Conservation (phyloP, 35 echinoderm and acorn worm genomes). For the Stichopus chloronotus region DNA sequence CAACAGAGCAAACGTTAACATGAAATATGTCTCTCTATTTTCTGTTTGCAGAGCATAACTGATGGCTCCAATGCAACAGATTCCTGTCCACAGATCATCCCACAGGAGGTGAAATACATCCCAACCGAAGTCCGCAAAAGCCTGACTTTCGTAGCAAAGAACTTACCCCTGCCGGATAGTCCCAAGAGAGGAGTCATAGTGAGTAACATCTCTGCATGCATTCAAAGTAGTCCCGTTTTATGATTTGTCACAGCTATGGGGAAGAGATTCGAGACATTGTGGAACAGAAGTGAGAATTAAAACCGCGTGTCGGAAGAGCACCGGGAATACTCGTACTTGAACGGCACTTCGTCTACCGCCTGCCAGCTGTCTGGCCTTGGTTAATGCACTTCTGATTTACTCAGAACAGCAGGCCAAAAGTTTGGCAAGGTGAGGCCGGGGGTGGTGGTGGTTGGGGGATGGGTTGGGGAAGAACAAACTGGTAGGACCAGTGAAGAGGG, state of each 20-base stretch:
- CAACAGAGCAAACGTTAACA: not conserved
- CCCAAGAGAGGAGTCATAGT: not conserved
- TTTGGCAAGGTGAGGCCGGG: too few species aligned
- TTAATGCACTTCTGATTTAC: too few species aligned
- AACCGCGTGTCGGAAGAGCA: too few species aligned
- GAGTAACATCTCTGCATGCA: not conserved
- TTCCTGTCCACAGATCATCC: conserved; percentile 26
- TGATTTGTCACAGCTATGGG: not conserved
- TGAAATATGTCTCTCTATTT: not conserved
- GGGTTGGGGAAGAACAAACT: too few species aligned
- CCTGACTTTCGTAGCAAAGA: conserved; percentile 8
- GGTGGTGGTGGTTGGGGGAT: too few species aligned
- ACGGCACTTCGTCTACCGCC: too few species aligned
- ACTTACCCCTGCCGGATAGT: not conserved
- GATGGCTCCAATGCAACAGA: not conserved
- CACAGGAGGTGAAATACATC: not conserved
- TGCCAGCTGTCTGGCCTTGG: too few species aligned
- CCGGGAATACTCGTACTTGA: too few species aligned
- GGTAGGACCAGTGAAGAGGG: too few species aligned
- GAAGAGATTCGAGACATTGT: not conserved
- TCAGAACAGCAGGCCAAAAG: too few species aligned
- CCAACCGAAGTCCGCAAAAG: not conserved
- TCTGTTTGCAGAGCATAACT: not conserved
- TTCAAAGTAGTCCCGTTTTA: not conserved
- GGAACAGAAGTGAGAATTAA: too few species aligned